A percentile compares a stretch with the other conserved stretches of the same genome.
Evolutionary conservation across 1,140 invertebrate species (phyloP).

Genomic region (Sitobion miscanthi): DNA sequence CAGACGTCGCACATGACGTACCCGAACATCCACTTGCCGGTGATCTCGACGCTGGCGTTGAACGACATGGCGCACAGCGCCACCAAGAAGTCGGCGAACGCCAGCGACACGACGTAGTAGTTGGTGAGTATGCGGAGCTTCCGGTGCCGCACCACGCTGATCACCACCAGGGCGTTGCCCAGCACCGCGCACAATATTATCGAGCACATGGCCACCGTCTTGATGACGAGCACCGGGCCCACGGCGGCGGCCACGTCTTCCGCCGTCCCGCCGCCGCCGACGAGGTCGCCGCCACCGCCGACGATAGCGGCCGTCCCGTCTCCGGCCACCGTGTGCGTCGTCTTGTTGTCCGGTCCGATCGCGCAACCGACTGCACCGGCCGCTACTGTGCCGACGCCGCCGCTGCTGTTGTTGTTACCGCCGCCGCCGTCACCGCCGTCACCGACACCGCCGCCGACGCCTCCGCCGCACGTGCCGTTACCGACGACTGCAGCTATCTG

Average conservation of each 20-base stretch:
- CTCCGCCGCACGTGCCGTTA: not conserved
- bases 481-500: not conserved
- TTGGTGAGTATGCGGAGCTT: slow-evolving; percentile 88
- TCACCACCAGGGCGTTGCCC: slow-evolving; percentile 85
- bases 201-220: slow-evolving; percentile 76
- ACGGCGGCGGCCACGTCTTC: not conserved
- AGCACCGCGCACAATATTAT: slow-evolving; percentile 87
- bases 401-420: not conserved
- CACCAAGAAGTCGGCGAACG: slow-evolving; percentile 90
- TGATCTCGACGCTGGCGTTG: slow-evolving; percentile 85
- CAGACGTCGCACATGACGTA: slow-evolving; percentile 91
- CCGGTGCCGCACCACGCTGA: slow-evolving; percentile 75
- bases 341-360: not conserved
- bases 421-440: not conserved
- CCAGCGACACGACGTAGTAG: slow-evolving; percentile 92
- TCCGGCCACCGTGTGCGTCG: not conserved
- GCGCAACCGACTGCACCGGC: slow-evolving; percentile 8
- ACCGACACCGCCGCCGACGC: not conserved
- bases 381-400: not conserved
- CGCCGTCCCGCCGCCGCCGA: slow-evolving; percentile 69
- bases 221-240: slow-evolving; percentile 63
- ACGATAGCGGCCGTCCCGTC: not conserved
- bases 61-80: slow-evolving; percentile 95
- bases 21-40: slow-evolving; percentile 84
- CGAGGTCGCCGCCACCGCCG: slow-evolving; percentile 57